Conservation (phyloP, 2,113 vertebrate genomes). For the Silurus asotus region DNA sequence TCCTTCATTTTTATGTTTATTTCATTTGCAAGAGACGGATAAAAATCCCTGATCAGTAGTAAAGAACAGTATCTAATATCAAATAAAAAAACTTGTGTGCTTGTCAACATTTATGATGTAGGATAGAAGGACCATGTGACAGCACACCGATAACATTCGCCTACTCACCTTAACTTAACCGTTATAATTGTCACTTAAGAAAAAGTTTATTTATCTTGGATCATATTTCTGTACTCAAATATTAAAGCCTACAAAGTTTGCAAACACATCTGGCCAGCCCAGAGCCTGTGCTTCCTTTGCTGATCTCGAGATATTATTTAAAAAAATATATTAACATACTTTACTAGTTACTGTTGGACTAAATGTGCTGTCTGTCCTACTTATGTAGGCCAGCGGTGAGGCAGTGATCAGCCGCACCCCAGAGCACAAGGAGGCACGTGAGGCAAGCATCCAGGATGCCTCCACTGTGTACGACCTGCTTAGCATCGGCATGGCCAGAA, state of each 20-base stretch:
- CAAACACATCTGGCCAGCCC: neutral
- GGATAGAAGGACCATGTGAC: neutral
- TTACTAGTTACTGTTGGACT: neutral
- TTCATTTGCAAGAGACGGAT: neutral
- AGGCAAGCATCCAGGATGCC: slow-evolving; percentile 83
- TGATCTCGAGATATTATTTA: neutral
- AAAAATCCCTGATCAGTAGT: neutral
- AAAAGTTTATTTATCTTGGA: neutral
- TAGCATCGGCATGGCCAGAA: slow-evolving; percentile 92
- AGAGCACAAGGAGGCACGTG: slow-evolving; percentile 84
- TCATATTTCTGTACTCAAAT: neutral
- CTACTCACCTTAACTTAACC: neutral
- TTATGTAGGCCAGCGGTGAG: slow-evolving; percentile 83
- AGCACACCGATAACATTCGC: neutral
- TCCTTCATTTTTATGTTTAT: neutral
- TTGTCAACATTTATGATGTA: neutral
- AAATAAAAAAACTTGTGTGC: neutral
- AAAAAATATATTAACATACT: neutral
- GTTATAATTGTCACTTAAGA: neutral
- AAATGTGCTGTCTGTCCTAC: slow-evolving; percentile 19
- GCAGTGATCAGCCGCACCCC: slow-evolving; percentile 92
- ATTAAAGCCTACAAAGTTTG: neutral
- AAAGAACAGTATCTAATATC: neutral
- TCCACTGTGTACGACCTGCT: slow-evolving; percentile 92
- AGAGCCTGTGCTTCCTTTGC: neutral